Conservation (phyloP, 2,113 vertebrate genomes). For the Mobula hypostoma region DNA sequence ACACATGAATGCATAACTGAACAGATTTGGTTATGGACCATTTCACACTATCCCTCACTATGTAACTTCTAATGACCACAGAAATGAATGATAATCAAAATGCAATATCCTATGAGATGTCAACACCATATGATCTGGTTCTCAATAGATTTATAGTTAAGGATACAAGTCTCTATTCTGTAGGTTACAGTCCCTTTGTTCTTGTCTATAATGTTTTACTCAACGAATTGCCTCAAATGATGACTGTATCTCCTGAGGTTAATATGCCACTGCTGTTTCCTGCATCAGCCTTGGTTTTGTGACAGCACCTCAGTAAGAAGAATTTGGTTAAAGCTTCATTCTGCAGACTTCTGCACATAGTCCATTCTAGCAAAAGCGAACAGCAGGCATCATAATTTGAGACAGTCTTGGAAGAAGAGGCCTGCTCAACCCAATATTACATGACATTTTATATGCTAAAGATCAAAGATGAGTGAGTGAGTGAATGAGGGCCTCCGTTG, state of each 20-base stretch:
- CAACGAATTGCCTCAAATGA: neutral
- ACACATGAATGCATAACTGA: neutral
- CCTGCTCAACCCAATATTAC: no score
- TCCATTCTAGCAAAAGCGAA: neutral
- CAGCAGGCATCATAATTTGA: no score
- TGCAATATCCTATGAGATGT: no score
- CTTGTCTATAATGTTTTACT: neutral
- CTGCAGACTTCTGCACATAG: neutral
- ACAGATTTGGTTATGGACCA: neutral
- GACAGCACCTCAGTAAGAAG: neutral
- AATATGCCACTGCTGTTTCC: neutral
- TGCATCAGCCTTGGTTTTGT: neutral
- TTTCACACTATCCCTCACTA: no score
- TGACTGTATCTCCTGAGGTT: neutral
- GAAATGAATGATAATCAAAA: no score
- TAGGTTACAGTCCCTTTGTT: neutral
- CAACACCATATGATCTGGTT: no score
- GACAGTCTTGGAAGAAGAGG: no score
- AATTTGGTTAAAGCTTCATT: neutral
- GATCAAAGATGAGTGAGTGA: no score
- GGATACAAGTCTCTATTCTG: neutral
- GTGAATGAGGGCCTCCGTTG: no score
- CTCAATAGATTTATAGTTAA: neutral
- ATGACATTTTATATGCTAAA: no score
- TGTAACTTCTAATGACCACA: no score